These are phyloP conservation scores for Xestia xanthographa DNA, from an alignment of 2,888 invertebrate genomes.

Conservation along the genomic window DNA sequence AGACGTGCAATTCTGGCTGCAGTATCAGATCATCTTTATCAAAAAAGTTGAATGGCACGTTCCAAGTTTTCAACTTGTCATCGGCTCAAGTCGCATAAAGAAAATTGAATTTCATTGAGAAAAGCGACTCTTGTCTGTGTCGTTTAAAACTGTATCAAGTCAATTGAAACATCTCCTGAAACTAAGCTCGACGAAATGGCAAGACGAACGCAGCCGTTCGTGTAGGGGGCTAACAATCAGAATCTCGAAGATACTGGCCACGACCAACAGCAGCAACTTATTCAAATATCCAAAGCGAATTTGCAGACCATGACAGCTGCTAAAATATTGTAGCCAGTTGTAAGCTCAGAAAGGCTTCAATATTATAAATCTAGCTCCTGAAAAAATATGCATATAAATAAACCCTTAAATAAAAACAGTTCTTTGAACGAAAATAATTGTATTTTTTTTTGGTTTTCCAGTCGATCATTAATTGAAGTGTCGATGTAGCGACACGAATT, in stretches of 20 bases:
- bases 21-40: background rate
- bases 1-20: background rate
- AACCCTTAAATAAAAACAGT: background rate
- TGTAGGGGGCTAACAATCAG: background rate
- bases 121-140: background rate
- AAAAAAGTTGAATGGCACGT: background rate
- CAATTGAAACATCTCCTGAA: background rate
- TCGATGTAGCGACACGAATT: slow-evolving; percentile 78
- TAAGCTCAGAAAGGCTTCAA: background rate
- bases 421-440: slow-evolving; percentile 4
- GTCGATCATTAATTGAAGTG: slow-evolving; percentile 83
- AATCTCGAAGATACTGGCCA: background rate
- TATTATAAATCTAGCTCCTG: too few species aligned
- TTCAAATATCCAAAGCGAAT: background rate
- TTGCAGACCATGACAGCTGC: background rate
- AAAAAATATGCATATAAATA: background rate
- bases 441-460: slow-evolving; percentile 33
- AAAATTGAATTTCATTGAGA: background rate
- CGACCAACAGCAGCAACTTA: background rate
- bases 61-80: background rate
- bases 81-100: background rate
- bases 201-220: too few species aligned
- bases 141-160: background rate
- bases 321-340: background rate
- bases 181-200: background rate